phyloP scores from a whole-genome alignment of 2,113 vertebrate species.

The Colossoma macropomum region DNA sequence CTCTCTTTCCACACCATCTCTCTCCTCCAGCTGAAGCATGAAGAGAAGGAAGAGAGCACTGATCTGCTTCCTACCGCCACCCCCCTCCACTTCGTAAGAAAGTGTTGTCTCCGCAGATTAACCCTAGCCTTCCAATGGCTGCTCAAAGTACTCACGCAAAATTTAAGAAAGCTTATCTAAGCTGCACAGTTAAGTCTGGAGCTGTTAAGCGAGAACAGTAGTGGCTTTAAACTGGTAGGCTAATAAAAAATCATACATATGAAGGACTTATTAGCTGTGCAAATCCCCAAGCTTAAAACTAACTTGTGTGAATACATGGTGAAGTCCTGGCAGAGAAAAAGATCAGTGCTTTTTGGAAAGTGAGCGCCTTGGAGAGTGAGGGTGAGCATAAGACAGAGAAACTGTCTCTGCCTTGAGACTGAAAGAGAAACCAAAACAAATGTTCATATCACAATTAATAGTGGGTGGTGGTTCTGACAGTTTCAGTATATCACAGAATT shows the following conservation, averaged over 20 bases:
- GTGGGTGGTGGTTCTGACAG: too few relatives aligned
- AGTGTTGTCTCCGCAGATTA: slow-evolving; percentile 63
- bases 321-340: slow-evolving; percentile 15
- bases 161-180: slow-evolving; percentile 69
- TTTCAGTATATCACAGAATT: too few relatives aligned
- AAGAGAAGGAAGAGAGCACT: neutral
- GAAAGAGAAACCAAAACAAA: too few relatives aligned
- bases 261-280: slow-evolving; percentile 10
- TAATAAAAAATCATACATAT: slow-evolving; percentile 10
- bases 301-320: neutral
- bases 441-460: too few relatives aligned
- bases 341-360: neutral
- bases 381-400: neutral
- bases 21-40: slow-evolving; percentile 32
- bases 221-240: neutral
- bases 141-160: slow-evolving; percentile 63
- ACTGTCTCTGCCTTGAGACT: neutral
- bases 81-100: neutral
- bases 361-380: neutral
- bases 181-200: slow-evolving; percentile 58
- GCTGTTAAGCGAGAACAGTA: slow-evolving; percentile 13
- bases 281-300: neutral
- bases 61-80: slow-evolving; percentile 4
- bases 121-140: slow-evolving; percentile 62
- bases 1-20: slow-evolving; percentile 12